These are phyloP conservation scores for Salvelinus alpinus DNA, from an alignment of 2,113 vertebrate species.

Conservation along the genomic window DNA sequence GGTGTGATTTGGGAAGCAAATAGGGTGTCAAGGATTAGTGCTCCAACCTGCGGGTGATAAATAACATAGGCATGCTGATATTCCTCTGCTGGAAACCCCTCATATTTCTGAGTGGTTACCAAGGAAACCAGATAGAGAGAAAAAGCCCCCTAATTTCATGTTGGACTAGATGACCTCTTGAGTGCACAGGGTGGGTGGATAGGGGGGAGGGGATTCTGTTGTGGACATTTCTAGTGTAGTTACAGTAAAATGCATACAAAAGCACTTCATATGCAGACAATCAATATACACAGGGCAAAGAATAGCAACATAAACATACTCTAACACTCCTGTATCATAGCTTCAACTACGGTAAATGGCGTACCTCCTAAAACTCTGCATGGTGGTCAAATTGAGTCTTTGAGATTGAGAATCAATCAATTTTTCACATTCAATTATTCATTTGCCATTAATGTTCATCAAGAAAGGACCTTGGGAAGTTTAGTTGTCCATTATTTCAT, in stretches of 20 bases:
- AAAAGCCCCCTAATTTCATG: conserved; percentile 1
- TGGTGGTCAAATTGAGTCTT: neutral
- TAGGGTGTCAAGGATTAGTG: neutral
- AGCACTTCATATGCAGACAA: neutral
- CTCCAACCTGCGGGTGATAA: neutral
- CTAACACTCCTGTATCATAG: neutral
- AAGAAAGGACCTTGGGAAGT: conserved; percentile 2
- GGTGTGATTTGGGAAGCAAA: neutral
- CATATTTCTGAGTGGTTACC: conserved; percentile 11
- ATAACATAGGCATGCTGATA: conserved; percentile 2
- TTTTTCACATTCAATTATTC: conserved; percentile 7
- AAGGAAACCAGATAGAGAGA: conserved; percentile 8
- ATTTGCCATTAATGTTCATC: conserved; percentile 4
- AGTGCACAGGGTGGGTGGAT: neutral
- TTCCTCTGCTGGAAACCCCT: conserved; percentile 1
- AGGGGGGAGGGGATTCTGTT: neutral
- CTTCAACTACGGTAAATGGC: neutral
- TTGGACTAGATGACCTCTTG: conserved; percentile 2
- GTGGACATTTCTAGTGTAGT: neutral
- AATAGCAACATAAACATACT: neutral
- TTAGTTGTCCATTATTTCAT: conserved; percentile 4
- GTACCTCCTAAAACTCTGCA: neutral
- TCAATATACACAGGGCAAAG: neutral
- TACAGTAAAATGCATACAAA: neutral
- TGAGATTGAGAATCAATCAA: neutral